phyloP scores from a whole-genome alignment of 2,113 vertebrate genomes.

The Amazona guildingii region DNA sequence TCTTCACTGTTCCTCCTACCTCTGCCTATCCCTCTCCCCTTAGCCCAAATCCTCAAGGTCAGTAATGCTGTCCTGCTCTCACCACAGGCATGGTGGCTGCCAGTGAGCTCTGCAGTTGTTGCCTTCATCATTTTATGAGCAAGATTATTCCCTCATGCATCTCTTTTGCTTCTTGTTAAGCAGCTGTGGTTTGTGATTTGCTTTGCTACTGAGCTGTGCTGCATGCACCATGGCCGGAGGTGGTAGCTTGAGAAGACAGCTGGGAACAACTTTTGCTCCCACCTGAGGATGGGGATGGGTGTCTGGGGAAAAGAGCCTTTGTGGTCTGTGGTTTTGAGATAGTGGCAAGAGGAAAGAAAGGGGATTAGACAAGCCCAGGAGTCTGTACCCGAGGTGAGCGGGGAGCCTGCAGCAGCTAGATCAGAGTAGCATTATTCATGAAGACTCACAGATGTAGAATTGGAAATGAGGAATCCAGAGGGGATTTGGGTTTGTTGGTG shows the following conservation, averaged over 20 bases:
- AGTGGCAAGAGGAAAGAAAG: not conserved
- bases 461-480: conserved; percentile 2
- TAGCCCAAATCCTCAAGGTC: not conserved
- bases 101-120: not conserved
- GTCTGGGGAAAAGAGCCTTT: not conserved
- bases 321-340: not conserved
- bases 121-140: not conserved
- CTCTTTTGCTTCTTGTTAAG: not conserved
- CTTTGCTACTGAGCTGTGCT: not conserved
- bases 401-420: not conserved
- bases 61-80: not conserved
- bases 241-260: not conserved
- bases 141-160: not conserved
- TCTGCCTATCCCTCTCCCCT: not conserved
- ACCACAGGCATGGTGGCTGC: not conserved
- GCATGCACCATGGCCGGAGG: rapidly evolving
- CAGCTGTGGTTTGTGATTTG: not conserved
- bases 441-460: not conserved
- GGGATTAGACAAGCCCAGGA: not conserved
- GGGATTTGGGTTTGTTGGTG: not conserved
- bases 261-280: not conserved
- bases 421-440: conserved; percentile 19
- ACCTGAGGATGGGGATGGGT: not conserved
- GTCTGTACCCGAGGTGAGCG: not conserved
- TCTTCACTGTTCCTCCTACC: not conserved